phyloP scores from a whole-genome alignment of 2,888 invertebrate genomes.

The Acanthoscelides obtectus region DNA sequence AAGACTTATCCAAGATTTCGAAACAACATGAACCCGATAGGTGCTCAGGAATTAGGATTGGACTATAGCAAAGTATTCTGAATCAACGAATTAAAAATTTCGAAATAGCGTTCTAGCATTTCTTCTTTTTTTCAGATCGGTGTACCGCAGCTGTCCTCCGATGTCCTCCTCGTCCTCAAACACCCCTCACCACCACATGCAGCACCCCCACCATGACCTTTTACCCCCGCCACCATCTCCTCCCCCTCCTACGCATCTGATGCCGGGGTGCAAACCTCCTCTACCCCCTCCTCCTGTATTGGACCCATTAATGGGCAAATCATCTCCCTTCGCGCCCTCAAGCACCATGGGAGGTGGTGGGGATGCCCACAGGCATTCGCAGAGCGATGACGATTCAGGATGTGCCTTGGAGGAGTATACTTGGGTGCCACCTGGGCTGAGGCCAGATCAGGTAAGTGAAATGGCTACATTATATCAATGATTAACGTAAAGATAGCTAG shows the following conservation, averaged over 20 bases:
- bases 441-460: conserved; percentile 90
- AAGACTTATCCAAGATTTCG: too few species aligned
- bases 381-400: conserved; percentile 96
- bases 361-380: conserved; percentile 80
- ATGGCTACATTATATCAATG: too few species aligned
- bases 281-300: conserved; percentile 46
- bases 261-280: conserved; percentile 32
- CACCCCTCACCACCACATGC: conserved; percentile 29
- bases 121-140: conserved; percentile 64
- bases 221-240: conserved; percentile 42
- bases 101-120: not conserved
- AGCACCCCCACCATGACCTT: conserved; percentile 41
- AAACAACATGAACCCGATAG: too few species aligned
- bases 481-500: too few species aligned
- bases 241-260: conserved; percentile 35
- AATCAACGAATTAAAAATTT: too few species aligned
- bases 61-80: too few species aligned
- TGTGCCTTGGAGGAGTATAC: conserved; percentile 97
- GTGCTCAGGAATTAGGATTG: too few species aligned
- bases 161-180: conserved; percentile 41
- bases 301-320: conserved; percentile 58
- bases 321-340: conserved; percentile 48
- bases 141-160: conserved; percentile 79
- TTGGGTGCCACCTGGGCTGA: conserved; percentile 94
- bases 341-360: conserved; percentile 44